A percentile compares a stretch with the other conserved stretches of the same genome.
Evolutionary conservation across 92 coral and sea anemone genomes (phyloP).

Genomic region (Umimayanthus chanpuru): DNA sequence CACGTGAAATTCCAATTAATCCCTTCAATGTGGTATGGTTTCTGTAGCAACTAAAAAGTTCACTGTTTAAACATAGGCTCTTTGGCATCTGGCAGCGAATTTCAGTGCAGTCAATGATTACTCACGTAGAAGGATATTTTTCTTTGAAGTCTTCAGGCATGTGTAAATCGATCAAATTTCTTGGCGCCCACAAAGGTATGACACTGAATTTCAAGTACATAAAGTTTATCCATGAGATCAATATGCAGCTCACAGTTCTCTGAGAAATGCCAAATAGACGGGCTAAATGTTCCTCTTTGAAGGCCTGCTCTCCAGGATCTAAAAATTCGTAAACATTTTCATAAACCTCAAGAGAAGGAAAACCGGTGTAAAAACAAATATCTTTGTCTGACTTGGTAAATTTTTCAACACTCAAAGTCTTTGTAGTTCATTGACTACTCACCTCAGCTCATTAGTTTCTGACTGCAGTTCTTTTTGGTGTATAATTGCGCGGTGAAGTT

Average conservation of each 20-base stretch:
- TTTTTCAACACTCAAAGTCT: conserved; percentile 38
- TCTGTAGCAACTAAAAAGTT: too few relatives aligned
- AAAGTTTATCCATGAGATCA: conserved; percentile 54
- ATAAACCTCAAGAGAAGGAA: conserved; percentile 49
- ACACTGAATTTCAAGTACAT: conserved; percentile 37
- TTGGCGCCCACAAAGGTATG: not conserved
- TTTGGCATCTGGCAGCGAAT: not conserved
- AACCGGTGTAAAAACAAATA: conserved; percentile 59
- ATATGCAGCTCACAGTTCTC: conserved; percentile 52
- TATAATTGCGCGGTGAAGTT: too few relatives aligned
- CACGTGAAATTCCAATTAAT: not conserved
- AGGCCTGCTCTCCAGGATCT: conserved; percentile 67
- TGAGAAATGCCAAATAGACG: conserved; percentile 54
- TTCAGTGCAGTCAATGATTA: not conserved
- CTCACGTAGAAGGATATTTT: not conserved
- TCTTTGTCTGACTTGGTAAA: conserved; percentile 51
- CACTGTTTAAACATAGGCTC: too few relatives aligned
- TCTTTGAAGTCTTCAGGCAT: conserved; percentile 5
- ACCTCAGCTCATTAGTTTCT: conserved; percentile 31
- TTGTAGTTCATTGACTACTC: conserved; percentile 7
- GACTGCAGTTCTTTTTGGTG: not conserved
- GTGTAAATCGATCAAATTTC: not conserved
- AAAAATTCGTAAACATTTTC: conserved; percentile 61
- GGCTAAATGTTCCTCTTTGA: conserved; percentile 55
- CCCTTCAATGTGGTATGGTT: not conserved